Conservation (phyloP, 2,888 invertebrate species). For the Dasysyrphus albostriatus region DNA sequence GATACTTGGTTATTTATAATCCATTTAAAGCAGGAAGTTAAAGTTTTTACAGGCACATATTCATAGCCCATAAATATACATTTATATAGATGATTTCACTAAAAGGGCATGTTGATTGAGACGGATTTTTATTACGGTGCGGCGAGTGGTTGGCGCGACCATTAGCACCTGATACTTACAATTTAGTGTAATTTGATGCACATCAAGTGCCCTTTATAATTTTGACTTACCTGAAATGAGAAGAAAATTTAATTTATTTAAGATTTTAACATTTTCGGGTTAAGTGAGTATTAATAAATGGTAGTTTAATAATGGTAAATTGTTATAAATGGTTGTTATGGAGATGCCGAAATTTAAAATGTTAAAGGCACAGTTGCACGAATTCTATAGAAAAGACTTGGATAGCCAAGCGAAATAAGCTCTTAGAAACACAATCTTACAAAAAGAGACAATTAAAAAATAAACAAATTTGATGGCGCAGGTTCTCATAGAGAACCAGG, state of each 20-base stretch:
- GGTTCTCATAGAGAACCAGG: no score
- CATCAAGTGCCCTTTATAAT: background rate
- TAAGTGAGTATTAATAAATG: background rate
- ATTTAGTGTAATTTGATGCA: constrained; percentile 7
- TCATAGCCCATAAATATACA: constrained; percentile 6
- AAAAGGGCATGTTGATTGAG: constrained; percentile 23
- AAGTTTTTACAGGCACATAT: constrained; percentile 4
- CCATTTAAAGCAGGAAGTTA: constrained; percentile 12
- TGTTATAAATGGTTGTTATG: background rate
- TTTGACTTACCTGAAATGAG: constrained; percentile 19
- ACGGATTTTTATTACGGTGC: constrained; percentile 10
- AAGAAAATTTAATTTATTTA: background rate
- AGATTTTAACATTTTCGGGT: background rate
- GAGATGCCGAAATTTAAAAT: background rate
- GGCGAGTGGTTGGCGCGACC: background rate
- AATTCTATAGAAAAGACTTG: background rate
- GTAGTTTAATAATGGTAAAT: background rate
- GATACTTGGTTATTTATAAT: constrained; percentile 24
- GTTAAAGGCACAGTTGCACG: background rate
- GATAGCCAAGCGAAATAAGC: no score
- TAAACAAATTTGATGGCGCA: no score
- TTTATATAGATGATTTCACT: background rate
- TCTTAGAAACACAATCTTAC: no score
- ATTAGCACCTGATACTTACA: constrained; percentile 25
- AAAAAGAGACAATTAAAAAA: no score